These are phyloP conservation scores for Epinephelus lanceolatus DNA, from an alignment of 2,113 vertebrate genomes.

Conservation along the genomic window DNA sequence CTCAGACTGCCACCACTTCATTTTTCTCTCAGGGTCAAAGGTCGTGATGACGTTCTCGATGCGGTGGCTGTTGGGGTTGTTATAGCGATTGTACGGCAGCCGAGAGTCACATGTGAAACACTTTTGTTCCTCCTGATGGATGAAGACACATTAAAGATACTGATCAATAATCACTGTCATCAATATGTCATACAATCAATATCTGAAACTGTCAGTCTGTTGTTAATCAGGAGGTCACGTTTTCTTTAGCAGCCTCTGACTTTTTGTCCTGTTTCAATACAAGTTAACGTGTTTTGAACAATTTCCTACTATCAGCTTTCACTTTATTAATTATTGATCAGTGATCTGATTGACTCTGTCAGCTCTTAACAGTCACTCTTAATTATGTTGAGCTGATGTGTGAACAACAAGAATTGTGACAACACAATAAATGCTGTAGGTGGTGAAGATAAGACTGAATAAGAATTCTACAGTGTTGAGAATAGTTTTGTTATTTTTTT, in stretches of 20 bases:
- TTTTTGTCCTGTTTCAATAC: background rate
- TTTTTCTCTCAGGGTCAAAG: constrained; percentile 86
- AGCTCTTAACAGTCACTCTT: too few relatives aligned
- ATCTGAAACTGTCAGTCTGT: background rate
- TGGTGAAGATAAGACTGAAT: background rate
- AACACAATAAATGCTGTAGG: background rate
- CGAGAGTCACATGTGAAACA: constrained; percentile 92
- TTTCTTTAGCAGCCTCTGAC: background rate
- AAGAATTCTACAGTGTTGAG: too few relatives aligned
- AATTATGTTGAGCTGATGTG: too few relatives aligned
- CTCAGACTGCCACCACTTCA: constrained; percentile 94
- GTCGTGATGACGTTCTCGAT: constrained; percentile 89
- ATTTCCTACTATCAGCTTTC: background rate
- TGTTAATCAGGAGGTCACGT: too few relatives aligned
- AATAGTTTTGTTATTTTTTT: too few relatives aligned
- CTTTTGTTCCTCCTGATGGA: constrained; percentile 87
- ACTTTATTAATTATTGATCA: background rate
- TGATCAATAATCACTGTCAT: background rate
- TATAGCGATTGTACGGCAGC: constrained; percentile 80
- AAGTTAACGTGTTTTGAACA: background rate
- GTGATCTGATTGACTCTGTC: background rate
- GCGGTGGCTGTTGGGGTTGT: constrained; percentile 87
- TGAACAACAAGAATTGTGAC: background rate
- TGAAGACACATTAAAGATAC: background rate
- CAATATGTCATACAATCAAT: too few relatives aligned